Percentiles rank a stretch among this genome's conserved stretches.
phyloP scores from a whole-genome alignment of 2,797 vertebrate genomes.

The Pagetopsis macropterus region DNA sequence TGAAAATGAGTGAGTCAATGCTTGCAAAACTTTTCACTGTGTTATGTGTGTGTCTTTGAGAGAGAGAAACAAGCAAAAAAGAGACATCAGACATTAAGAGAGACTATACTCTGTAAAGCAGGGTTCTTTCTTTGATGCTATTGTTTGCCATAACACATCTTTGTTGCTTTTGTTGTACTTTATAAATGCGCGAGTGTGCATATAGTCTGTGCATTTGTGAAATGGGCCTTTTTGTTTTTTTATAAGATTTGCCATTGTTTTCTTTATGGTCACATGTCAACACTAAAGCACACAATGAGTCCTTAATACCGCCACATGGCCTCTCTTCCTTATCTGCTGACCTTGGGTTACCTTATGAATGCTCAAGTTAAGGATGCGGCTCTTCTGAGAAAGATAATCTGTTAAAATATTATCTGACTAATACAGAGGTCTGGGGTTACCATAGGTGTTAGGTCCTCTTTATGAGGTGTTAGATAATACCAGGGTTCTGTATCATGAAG shows the following conservation, averaged over 20 bases:
- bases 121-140: conserved; percentile 45
- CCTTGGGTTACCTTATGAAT: conserved; percentile 7
- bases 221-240: conserved; percentile 26
- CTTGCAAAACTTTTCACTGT: conserved; percentile 30
- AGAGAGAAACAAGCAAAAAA: conserved; percentile 45
- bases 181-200: conserved; percentile 37
- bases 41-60: conserved; percentile 2
- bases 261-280: conserved; percentile 52
- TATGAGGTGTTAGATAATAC: conserved; percentile 8
- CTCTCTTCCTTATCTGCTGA: conserved; percentile 36
- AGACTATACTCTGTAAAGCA: conserved; percentile 44
- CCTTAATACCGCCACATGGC: conserved; percentile 37
- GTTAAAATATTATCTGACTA: conserved; percentile 5
- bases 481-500: conserved; percentile 23
- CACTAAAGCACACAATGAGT: conserved; percentile 64
- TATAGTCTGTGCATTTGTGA: conserved; percentile 28
- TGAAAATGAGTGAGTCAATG: conserved; percentile 28
- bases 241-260: conserved; percentile 25
- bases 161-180: conserved; percentile 54
- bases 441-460: not conserved
- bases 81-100: conserved; percentile 51
- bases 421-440: conserved; percentile 21
- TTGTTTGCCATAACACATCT: conserved; percentile 47
- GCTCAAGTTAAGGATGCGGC: conserved; percentile 19
- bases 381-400: conserved; percentile 24